phyloP scores from a whole-genome alignment of 2,797 vertebrate genomes.

The Halcyon smyrnensis region DNA sequence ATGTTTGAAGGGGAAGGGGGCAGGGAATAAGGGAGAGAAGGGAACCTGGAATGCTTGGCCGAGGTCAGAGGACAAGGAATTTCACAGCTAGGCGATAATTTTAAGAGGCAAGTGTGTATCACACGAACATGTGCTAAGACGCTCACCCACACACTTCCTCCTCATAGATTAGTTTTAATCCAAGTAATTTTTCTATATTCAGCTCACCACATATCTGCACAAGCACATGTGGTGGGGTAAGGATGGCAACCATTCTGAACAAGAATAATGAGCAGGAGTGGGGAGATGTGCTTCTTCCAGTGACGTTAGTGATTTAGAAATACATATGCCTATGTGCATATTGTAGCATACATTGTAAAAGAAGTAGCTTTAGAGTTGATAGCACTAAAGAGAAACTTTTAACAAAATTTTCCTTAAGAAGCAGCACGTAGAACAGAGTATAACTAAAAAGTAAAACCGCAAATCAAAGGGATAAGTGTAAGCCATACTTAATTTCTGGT shows the following conservation, averaged over 20 bases:
- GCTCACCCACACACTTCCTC: neutral
- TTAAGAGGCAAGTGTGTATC: neutral
- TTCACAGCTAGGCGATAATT: neutral
- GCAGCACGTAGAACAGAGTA: neutral
- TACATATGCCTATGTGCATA: neutral
- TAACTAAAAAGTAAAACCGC: neutral
- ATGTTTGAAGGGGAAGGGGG: neutral
- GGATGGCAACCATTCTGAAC: neutral
- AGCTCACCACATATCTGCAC: neutral
- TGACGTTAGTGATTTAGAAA: neutral
- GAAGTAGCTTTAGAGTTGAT: neutral
- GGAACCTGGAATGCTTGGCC: neutral
- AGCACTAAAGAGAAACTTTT: neutral
- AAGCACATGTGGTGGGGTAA: neutral
- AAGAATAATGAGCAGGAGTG: neutral
- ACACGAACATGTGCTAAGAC: rapidly evolving
- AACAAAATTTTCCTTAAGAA: neutral
- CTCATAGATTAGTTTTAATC: neutral
- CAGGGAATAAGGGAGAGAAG: neutral
- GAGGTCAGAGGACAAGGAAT: neutral
- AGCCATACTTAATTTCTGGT: neutral
- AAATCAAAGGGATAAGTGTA: neutral
- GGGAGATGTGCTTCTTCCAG: neutral
- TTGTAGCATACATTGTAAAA: neutral
- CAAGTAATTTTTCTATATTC: neutral